Conservation (phyloP, 2,113 vertebrate species). For the Origma solitaria region DNA sequence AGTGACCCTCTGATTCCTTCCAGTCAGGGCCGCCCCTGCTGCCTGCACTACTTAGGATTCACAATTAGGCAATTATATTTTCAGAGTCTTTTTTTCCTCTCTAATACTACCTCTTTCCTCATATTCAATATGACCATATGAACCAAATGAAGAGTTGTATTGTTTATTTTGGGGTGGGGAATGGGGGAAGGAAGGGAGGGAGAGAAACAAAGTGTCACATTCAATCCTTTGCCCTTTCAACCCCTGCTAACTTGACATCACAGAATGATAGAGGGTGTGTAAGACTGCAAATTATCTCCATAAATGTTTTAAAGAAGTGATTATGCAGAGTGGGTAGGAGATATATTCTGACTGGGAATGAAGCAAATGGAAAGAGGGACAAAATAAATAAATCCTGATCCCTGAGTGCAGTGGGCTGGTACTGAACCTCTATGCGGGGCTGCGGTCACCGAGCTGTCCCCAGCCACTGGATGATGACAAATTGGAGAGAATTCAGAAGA, state of each 20-base stretch:
- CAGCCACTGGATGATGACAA: constrained; percentile 6
- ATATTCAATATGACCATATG: not conserved
- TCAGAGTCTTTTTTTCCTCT: not conserved
- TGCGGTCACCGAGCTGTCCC: not conserved
- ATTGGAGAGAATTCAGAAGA: constrained; percentile 26
- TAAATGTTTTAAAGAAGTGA: constrained; percentile 17
- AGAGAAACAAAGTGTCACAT: not conserved
- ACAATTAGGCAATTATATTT: constrained; percentile 38
- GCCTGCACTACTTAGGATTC: constrained; percentile 27
- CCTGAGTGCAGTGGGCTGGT: not conserved
- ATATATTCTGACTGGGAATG: not conserved
- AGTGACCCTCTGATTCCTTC: constrained; percentile 54
- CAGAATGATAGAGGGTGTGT: not conserved
- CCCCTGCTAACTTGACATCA: not conserved
- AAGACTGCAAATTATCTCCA: not conserved
- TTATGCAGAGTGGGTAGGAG: not conserved
- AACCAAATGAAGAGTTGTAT: not conserved
- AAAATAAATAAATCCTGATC: not conserved
- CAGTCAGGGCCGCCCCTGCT: constrained; percentile 26
- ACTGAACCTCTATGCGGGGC: not conserved
- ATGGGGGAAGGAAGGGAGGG: not conserved
- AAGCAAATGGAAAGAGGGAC: not conserved
- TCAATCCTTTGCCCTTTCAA: not conserved
- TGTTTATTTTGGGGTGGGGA: not conserved
- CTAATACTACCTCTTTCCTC: not conserved